These are phyloP conservation scores for cattle (Bos taurus) DNA, from an alignment of 2,113 vertebrate species.

Conservation along the genomic window DNA sequence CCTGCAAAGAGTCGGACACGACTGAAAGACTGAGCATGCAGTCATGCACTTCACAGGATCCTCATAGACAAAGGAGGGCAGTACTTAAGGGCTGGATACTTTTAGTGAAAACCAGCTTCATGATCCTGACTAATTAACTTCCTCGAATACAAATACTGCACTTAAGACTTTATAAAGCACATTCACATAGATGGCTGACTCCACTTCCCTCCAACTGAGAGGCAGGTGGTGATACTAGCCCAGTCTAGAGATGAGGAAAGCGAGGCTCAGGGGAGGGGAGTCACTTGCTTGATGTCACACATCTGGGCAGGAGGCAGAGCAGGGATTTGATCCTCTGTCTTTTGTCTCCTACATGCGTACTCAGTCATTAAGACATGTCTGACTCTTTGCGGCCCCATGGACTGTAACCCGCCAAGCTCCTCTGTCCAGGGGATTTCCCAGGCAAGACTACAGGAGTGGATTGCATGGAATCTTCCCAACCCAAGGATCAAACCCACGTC, in stretches of 20 bases:
- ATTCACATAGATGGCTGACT: neutral
- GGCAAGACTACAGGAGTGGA: neutral
- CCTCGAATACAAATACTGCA: neutral
- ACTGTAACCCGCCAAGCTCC: neutral
- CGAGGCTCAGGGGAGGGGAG: neutral
- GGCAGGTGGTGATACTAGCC: neutral
- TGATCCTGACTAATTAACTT: neutral
- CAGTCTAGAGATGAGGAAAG: neutral
- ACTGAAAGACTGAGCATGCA: neutral
- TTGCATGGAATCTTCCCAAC: neutral
- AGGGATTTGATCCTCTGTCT: neutral
- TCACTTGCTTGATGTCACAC: neutral
- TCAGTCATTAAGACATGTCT: neutral
- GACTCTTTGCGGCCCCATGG: neutral
- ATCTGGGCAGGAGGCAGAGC: neutral
- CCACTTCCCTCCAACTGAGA: neutral
- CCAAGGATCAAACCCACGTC: neutral
- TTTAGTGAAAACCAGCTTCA: neutral
- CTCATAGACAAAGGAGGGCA: neutral
- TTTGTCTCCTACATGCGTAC: neutral
- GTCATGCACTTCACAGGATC: neutral
- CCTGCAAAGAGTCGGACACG: rapidly evolving
- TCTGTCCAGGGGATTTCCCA: neutral
- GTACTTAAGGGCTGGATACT: neutral
- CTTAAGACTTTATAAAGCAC: neutral